A percentile compares a stretch with the other conserved stretches of the same genome.
These are phyloP conservation scores for Drosophila yooni DNA, from an alignment of 2,888 invertebrate genomes.

Conservation along the genomic window DNA sequence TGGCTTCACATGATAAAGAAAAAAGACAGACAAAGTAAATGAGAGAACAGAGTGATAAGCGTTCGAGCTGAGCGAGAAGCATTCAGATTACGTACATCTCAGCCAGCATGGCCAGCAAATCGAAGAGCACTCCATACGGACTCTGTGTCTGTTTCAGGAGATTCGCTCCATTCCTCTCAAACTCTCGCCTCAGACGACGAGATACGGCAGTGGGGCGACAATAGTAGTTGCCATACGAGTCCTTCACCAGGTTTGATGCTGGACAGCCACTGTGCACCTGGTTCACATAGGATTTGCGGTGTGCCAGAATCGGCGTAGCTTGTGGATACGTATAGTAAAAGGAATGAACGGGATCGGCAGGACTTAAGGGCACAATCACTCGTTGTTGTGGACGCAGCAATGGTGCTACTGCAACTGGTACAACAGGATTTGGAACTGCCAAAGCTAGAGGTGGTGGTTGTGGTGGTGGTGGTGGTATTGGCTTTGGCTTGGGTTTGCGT, in stretches of 20 bases:
- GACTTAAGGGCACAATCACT: slow-evolving; percentile 59
- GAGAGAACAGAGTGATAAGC: not conserved
- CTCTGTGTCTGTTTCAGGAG: slow-evolving; percentile 39
- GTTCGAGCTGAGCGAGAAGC: not conserved
- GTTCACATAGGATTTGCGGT: slow-evolving; percentile 49
- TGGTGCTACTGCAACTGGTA: slow-evolving; percentile 22
- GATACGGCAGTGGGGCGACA: slow-evolving; percentile 42
- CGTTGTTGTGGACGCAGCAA: slow-evolving; percentile 33
- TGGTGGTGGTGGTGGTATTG: slow-evolving; percentile 38
- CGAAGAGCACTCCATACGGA: slow-evolving; percentile 67
- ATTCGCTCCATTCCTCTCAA: slow-evolving; percentile 44
- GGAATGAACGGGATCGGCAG: slow-evolving; percentile 67
- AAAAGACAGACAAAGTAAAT: not conserved
- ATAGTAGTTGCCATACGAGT: slow-evolving; percentile 64
- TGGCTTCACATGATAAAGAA: slow-evolving; percentile 54
- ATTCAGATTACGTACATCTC: slow-evolving; percentile 48
- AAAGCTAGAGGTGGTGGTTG: slow-evolving; percentile 26
- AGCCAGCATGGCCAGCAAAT: slow-evolving; percentile 56
- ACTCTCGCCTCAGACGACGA: slow-evolving; percentile 53
- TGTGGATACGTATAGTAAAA: slow-evolving; percentile 67
- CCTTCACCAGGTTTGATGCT: slow-evolving; percentile 58
- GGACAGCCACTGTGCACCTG: slow-evolving; percentile 56
- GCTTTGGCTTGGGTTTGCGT: slow-evolving; percentile 46
- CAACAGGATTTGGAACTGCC: not conserved
- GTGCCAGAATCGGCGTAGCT: slow-evolving; percentile 34